phyloP scores from a whole-genome alignment of 2,888 invertebrate species.

The Panzeria rudis region DNA sequence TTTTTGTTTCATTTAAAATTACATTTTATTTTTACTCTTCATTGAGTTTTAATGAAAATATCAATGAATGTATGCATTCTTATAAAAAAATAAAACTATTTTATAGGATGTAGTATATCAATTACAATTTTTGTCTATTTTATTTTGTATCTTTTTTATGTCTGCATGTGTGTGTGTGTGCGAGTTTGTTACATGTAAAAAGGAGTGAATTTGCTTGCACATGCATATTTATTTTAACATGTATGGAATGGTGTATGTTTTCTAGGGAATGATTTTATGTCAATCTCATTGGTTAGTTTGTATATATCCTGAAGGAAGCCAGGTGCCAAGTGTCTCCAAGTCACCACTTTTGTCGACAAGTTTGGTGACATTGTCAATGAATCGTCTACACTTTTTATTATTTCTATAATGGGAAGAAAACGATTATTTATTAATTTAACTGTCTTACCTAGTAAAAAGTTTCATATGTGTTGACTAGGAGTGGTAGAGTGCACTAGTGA shows the following conservation, averaged over 20 bases:
- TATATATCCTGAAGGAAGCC: too few relatives aligned
- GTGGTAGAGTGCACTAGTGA: too few relatives aligned
- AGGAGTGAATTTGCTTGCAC: neutral
- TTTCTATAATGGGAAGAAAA: too few relatives aligned
- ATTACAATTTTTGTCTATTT: slow-evolving; percentile 12
- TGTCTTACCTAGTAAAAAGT: too few relatives aligned
- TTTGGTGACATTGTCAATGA: too few relatives aligned
- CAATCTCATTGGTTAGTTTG: slow-evolving; percentile 22
- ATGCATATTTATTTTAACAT: neutral
- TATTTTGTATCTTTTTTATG: neutral
- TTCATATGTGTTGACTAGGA: too few relatives aligned
- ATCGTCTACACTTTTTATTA: too few relatives aligned
- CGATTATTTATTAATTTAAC: too few relatives aligned
- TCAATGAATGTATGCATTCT: slow-evolving; percentile 48
- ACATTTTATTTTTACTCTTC: slow-evolving; percentile 62
- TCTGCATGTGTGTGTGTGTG: neutral
- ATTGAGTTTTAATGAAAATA: slow-evolving; percentile 68
- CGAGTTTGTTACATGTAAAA: neutral
- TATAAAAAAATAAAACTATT: slow-evolving; percentile 22
- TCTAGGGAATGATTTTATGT: slow-evolving; percentile 2
- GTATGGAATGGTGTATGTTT: too few relatives aligned
- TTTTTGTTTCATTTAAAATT: slow-evolving; percentile 22
- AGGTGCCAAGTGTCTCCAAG: too few relatives aligned
- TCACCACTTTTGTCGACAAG: too few relatives aligned
- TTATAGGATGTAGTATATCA: neutral